Evolutionary conservation across 2,113 vertebrate genomes (phyloP).

Genomic region (Anoura caudifer): DNA sequence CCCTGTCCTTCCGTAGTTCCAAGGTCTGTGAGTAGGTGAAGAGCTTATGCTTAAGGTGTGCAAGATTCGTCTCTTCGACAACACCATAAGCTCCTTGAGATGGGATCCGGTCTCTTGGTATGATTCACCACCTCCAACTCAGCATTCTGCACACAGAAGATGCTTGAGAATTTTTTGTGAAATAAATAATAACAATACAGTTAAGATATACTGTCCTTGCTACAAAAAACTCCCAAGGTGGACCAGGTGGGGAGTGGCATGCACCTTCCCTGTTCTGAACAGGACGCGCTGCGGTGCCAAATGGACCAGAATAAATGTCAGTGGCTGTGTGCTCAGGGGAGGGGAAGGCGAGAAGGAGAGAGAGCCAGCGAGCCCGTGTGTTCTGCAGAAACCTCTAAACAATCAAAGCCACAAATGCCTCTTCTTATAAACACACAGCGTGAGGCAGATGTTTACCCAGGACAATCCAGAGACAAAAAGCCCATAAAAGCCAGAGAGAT

Average conservation of each 20-base stretch:
- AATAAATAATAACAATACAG: neutral
- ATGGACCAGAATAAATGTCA: neutral
- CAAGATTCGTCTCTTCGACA: neutral
- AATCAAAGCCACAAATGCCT: conserved; percentile 74
- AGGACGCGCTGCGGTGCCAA: neutral
- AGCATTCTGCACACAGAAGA: neutral
- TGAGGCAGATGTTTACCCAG: conserved; percentile 45
- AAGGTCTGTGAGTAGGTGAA: neutral
- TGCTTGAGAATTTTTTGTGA: neutral
- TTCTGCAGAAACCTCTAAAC: conserved; percentile 55
- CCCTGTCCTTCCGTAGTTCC: neutral
- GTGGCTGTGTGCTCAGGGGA: neutral
- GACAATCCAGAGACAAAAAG: neutral
- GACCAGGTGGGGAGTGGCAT: neutral
- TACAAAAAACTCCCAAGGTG: neutral
- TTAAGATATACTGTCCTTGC: neutral
- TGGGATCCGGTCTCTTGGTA: too few species aligned
- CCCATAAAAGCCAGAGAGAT: conserved; percentile 21
- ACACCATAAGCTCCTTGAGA: neutral
- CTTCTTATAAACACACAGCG: conserved; percentile 67
- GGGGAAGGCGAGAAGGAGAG: neutral
- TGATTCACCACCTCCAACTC: neutral
- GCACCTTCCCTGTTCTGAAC: neutral
- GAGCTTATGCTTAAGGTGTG: neutral
- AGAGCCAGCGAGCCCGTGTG: neutral